These are phyloP conservation scores for Bradypodion pumilum DNA, from an alignment of 2,797 vertebrate species.

Conservation along the genomic window DNA sequence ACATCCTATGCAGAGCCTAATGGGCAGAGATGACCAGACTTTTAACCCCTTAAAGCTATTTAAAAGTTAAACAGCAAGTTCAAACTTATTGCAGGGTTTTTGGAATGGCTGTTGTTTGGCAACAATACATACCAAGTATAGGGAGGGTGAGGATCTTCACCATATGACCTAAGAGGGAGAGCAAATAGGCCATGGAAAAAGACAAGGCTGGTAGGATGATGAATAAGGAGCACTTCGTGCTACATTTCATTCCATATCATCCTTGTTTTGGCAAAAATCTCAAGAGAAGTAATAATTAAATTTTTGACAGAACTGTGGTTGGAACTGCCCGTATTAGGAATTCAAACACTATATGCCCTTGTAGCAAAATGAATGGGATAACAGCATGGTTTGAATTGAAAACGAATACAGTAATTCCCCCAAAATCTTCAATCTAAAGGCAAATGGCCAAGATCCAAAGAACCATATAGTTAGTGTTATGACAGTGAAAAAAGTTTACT, in stretches of 20 bases:
- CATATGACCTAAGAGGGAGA: too few species aligned
- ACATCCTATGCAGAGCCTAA: too few species aligned
- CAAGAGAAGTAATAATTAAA: background rate
- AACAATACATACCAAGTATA: too few species aligned
- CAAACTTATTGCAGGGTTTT: too few species aligned
- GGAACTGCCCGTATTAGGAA: background rate
- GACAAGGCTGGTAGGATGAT: background rate
- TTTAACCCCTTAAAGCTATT: too few species aligned
- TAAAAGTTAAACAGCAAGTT: too few species aligned
- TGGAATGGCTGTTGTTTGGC: too few species aligned
- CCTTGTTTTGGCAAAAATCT: background rate
- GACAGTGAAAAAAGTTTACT: background rate
- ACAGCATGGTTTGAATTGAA: background rate
- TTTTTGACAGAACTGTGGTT: background rate
- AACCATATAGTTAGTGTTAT: background rate
- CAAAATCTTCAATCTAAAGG: background rate
- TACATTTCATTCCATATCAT: background rate
- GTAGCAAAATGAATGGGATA: background rate
- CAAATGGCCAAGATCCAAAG: background rate
- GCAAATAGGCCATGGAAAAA: background rate
- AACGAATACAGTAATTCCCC: background rate
- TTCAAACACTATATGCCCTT: background rate
- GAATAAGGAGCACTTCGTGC: background rate
- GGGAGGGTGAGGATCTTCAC: too few species aligned
- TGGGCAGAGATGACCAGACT: too few species aligned